Evolutionary conservation across 2,113 vertebrate genomes (phyloP).

Genomic region (Phycodurus eques): DNA sequence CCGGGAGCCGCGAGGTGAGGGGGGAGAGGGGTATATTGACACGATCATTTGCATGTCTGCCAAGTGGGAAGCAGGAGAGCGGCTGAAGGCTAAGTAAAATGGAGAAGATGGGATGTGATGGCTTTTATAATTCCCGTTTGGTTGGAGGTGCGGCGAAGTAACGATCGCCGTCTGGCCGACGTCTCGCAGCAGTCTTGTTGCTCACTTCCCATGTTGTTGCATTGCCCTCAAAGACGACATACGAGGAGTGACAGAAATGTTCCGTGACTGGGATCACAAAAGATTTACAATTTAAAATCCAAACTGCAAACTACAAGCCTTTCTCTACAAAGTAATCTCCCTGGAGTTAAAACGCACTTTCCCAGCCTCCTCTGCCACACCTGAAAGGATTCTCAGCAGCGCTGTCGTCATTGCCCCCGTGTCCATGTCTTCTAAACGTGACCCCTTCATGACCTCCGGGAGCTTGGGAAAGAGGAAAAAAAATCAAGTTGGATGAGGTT

Average conservation of each 20-base stretch:
- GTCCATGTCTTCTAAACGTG: too few relatives aligned
- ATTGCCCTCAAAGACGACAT: neutral
- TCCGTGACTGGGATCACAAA: neutral
- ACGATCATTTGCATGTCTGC: slow-evolving; percentile 70
- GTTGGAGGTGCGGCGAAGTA: slow-evolving; percentile 35
- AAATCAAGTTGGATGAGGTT: too few relatives aligned
- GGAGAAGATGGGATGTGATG: slow-evolving; percentile 54
- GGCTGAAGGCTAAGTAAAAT: slow-evolving; percentile 42
- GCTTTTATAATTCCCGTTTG: slow-evolving; percentile 29
- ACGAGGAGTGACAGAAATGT: neutral
- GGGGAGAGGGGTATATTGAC: slow-evolving; percentile 43
- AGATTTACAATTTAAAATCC: too few relatives aligned
- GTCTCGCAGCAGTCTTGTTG: neutral
- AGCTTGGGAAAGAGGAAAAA: too few relatives aligned
- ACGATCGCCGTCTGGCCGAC: slow-evolving; percentile 25
- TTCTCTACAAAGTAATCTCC: too few relatives aligned
- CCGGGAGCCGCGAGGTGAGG: slow-evolving; percentile 17
- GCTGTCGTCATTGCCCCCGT: too few relatives aligned
- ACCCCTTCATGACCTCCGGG: too few relatives aligned
- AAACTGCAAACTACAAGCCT: too few relatives aligned
- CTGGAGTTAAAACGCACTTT: too few relatives aligned
- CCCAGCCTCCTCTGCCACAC: too few relatives aligned
- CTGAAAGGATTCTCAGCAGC: too few relatives aligned
- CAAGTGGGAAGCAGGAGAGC: slow-evolving; percentile 46
- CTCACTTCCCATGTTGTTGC: neutral